These are phyloP conservation scores for Lipophrys pholis DNA, from an alignment of 2,113 vertebrate genomes.

Conservation along the genomic window DNA sequence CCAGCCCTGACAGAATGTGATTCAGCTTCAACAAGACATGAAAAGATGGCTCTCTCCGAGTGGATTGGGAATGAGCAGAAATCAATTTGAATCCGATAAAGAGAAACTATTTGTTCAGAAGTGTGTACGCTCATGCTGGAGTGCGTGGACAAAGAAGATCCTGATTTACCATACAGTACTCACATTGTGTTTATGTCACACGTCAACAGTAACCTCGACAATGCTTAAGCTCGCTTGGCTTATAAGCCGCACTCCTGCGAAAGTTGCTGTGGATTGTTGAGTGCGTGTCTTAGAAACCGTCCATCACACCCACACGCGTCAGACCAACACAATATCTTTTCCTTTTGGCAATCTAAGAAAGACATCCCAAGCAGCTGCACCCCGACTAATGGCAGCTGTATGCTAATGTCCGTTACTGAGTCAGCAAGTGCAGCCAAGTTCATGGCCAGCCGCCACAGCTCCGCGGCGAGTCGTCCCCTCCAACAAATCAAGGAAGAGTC, in stretches of 20 bases:
- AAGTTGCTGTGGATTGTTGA: slow-evolving; percentile 28
- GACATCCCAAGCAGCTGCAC: slow-evolving; percentile 64
- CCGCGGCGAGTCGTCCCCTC: slow-evolving; percentile 39
- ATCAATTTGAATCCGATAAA: slow-evolving; percentile 46
- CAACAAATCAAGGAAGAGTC: slow-evolving; percentile 32
- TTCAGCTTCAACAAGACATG: slow-evolving; percentile 67
- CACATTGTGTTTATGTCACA: no score
- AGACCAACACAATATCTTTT: slow-evolving; percentile 18
- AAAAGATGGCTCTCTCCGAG: slow-evolving; percentile 63
- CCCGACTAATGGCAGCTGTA: slow-evolving; percentile 77
- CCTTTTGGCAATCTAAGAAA: slow-evolving; percentile 45
- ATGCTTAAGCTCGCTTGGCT: no score
- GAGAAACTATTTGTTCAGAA: slow-evolving; percentile 15
- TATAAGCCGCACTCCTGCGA: background rate
- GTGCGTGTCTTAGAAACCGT: slow-evolving; percentile 16
- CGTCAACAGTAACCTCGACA: no score
- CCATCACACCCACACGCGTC: slow-evolving; percentile 24
- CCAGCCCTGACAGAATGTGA: slow-evolving; percentile 67
- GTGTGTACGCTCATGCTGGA: background rate
- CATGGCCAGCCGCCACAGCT: slow-evolving; percentile 52
- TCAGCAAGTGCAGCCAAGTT: slow-evolving; percentile 74
- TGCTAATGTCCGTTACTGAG: slow-evolving; percentile 79
- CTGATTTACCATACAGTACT: no score
- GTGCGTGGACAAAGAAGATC: background rate
- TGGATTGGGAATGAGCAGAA: slow-evolving; percentile 47